These are phyloP conservation scores for Myotis brandtii DNA, from an alignment of 2,113 vertebrate genomes.

Conservation along the genomic window DNA sequence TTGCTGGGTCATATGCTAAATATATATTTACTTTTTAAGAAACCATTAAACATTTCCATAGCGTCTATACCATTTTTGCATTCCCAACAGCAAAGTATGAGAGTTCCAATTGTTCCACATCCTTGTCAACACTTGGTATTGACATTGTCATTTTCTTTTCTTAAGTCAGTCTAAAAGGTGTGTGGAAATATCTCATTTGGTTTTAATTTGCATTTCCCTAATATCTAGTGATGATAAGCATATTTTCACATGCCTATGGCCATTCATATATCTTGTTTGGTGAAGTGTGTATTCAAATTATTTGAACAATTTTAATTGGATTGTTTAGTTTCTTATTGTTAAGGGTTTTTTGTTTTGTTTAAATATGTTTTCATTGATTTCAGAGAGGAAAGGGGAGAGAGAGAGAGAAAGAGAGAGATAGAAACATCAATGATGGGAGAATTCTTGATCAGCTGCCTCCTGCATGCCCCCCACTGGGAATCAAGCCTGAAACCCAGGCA, in stretches of 20 bases:
- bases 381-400: too few species aligned
- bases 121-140: background rate
- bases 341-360: background rate
- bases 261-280: background rate
- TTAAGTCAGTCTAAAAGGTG: background rate
- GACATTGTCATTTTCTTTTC: background rate
- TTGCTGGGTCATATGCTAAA: background rate
- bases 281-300: background rate
- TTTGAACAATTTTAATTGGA: background rate
- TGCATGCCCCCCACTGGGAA: too few species aligned
- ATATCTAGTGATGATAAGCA: background rate
- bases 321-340: slow-evolving; percentile 33
- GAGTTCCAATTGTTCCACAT: background rate
- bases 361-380: too few species aligned
- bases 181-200: background rate
- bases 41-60: background rate
- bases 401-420: too few species aligned
- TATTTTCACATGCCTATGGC: slow-evolving; percentile 9
- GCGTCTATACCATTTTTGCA: background rate
- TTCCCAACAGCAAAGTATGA: background rate
- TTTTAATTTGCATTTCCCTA: background rate
- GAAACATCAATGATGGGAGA: too few species aligned
- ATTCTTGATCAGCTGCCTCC: too few species aligned
- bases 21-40: background rate
- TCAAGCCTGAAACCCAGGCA: too few species aligned